Percentiles rank a stretch among this genome's conserved stretches.
Conservation (phyloP, 2,113 vertebrate genomes). For the Uria lomvia region DNA sequence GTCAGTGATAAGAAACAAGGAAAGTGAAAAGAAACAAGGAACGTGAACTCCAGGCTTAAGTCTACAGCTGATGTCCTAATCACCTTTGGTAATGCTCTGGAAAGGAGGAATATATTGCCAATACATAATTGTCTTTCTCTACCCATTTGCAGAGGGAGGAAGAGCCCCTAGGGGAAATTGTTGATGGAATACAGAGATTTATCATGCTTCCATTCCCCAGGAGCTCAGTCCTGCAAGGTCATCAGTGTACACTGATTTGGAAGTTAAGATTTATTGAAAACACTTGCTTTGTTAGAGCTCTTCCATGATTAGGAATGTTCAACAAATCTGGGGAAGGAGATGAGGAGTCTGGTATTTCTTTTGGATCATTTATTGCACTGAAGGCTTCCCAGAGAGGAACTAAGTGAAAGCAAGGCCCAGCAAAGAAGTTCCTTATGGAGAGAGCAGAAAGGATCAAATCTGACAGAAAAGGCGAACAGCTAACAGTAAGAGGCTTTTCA, state of each 20-base stretch:
- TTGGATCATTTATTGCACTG: background rate
- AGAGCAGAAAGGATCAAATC: background rate
- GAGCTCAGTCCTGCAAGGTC: background rate
- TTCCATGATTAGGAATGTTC: background rate
- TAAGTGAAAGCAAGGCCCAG: background rate
- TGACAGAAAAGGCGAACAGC: background rate
- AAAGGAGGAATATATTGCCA: background rate
- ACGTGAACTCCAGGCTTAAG: background rate
- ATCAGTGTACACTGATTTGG: background rate
- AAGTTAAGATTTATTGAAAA: background rate
- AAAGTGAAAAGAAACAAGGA: background rate
- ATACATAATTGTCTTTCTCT: background rate
- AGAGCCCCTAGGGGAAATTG: background rate
- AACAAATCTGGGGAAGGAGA: background rate
- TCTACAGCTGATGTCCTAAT: background rate
- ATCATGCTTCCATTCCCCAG: background rate
- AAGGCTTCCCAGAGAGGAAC: background rate
- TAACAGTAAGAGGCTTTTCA: background rate
- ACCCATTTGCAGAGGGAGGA: background rate
- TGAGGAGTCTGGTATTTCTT: background rate
- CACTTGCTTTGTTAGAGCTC: background rate
- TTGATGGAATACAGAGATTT: background rate
- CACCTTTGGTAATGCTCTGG: background rate
- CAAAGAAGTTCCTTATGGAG: background rate
- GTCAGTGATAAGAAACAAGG: background rate